Evolutionary conservation across 2,113 vertebrate species (phyloP).

Genomic region (Pleuronectes platessa): DNA sequence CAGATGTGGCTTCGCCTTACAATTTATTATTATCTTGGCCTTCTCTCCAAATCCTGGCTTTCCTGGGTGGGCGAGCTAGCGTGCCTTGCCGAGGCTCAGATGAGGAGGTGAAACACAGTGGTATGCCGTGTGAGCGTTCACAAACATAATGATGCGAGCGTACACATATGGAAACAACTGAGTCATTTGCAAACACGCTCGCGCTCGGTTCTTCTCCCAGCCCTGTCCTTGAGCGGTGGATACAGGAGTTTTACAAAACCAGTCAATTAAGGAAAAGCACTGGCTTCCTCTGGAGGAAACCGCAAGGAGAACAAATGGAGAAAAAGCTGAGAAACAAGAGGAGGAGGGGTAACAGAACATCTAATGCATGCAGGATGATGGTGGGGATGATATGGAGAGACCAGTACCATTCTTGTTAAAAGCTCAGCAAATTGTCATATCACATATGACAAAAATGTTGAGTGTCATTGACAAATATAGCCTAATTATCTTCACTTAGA

Average conservation of each 20-base stretch:
- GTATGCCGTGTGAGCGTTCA: slow-evolving; percentile 4
- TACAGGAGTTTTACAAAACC: slow-evolving; percentile 58
- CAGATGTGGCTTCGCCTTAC: slow-evolving; percentile 53
- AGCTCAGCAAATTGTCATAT: not conserved
- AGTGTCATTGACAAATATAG: not conserved
- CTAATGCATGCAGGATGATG: not conserved
- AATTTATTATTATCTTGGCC: slow-evolving; percentile 66
- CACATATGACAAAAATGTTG: not conserved
- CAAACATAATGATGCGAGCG: slow-evolving; percentile 6
- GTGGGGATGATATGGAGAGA: slow-evolving; percentile 2
- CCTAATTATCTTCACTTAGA: not conserved
- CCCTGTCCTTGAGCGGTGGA: slow-evolving; percentile 36
- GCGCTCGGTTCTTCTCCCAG: slow-evolving; percentile 10
- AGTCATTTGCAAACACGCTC: slow-evolving; percentile 18
- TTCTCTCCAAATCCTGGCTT: slow-evolving; percentile 56
- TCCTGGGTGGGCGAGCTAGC: slow-evolving; percentile 52
- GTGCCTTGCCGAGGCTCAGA: slow-evolving; percentile 37
- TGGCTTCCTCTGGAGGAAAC: slow-evolving; percentile 37
- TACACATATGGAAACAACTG: not conserved
- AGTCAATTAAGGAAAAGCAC: slow-evolving; percentile 63
- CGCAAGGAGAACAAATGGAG: slow-evolving; percentile 37
- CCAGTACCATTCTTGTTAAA: not conserved
- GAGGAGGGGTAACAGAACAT: slow-evolving; percentile 15
- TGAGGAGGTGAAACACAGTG: slow-evolving; percentile 33
- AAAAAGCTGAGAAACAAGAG: slow-evolving; percentile 28